Evolutionary conservation across 2,797 vertebrate genomes (phyloP).

Genomic region (Gymnoscopelus braueri): DNA sequence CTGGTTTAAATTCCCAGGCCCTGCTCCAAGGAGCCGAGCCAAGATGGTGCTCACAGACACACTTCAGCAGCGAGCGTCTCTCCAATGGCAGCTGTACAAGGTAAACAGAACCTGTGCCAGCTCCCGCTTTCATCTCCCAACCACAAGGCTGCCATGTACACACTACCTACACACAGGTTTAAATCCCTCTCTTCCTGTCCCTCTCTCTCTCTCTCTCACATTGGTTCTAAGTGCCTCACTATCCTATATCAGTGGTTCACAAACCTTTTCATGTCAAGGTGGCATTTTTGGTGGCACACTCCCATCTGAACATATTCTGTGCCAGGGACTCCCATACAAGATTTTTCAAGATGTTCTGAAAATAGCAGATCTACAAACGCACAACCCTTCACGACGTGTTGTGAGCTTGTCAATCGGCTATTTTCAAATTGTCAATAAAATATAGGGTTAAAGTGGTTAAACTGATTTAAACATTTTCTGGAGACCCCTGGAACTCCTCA

Average conservation of each 20-base stretch:
- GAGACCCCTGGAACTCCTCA: no score
- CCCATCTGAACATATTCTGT: no score
- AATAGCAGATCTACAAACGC: no score
- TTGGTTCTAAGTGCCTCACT: neutral
- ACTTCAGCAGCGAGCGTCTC: slow-evolving; percentile 24
- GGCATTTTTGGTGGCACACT: no score
- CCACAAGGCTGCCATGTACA: slow-evolving; percentile 5
- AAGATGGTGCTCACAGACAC: slow-evolving; percentile 3
- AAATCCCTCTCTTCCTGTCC: neutral
- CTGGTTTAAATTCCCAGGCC: neutral
- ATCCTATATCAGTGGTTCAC: neutral
- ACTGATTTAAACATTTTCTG: no score
- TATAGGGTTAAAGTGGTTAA: no score
- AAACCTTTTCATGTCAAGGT: no score
- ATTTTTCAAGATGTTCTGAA: no score
- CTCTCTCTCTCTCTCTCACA: neutral
- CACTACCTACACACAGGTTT: slow-evolving; percentile 3
- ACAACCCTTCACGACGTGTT: no score
- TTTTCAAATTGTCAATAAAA: no score
- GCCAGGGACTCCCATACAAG: no score
- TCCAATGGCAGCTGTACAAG: slow-evolving; percentile 36
- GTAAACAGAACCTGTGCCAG: slow-evolving; percentile 32
- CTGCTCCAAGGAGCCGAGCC: neutral
- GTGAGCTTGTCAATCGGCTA: no score
- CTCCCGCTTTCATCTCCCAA: slow-evolving; percentile 8